Evolutionary conservation across 2,797 vertebrate genomes (phyloP).

Genomic region (Sphenodon punctatus): DNA sequence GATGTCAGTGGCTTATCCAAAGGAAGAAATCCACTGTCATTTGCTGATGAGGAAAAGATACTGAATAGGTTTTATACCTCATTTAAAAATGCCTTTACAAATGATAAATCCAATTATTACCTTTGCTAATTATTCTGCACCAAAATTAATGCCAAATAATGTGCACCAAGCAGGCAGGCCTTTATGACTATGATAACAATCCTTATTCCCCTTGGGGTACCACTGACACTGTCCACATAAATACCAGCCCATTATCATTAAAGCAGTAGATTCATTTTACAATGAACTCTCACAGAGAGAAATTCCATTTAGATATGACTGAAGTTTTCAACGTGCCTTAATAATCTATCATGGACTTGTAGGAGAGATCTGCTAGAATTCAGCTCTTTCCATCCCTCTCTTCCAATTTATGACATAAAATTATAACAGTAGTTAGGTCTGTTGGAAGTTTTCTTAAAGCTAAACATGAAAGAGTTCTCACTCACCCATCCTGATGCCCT

Average conservation of each 20-base stretch:
- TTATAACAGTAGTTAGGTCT: conserved; percentile 3
- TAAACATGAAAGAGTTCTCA: conserved; percentile 11
- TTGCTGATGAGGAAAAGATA: conserved; percentile 35
- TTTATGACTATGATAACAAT: conserved; percentile 63
- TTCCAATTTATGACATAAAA: conserved; percentile 30
- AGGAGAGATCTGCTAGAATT: conserved; percentile 25
- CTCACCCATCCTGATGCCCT: neutral
- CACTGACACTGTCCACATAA: conserved; percentile 65
- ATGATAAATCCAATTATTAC: conserved; percentile 67
- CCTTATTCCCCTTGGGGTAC: conserved; percentile 60
- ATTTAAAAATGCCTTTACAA: conserved; percentile 61
- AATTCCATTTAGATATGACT: conserved; percentile 5
- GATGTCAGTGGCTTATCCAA: neutral
- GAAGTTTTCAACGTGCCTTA: conserved; percentile 43
- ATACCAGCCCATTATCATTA: conserved; percentile 63
- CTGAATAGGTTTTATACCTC: conserved; percentile 58
- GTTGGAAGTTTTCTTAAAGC: conserved; percentile 28
- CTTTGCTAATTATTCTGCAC: conserved; percentile 63
- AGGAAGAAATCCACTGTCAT: conserved; percentile 20
- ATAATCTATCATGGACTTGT: conserved; percentile 44
- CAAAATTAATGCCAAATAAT: conserved; percentile 70
- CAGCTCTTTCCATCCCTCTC: neutral
- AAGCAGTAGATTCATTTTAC: conserved; percentile 65
- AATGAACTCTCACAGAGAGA: conserved; percentile 44
- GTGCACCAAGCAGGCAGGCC: conserved; percentile 61